Conservation (phyloP, 2,797 vertebrate genomes). For the Pagetopsis macropterus region DNA sequence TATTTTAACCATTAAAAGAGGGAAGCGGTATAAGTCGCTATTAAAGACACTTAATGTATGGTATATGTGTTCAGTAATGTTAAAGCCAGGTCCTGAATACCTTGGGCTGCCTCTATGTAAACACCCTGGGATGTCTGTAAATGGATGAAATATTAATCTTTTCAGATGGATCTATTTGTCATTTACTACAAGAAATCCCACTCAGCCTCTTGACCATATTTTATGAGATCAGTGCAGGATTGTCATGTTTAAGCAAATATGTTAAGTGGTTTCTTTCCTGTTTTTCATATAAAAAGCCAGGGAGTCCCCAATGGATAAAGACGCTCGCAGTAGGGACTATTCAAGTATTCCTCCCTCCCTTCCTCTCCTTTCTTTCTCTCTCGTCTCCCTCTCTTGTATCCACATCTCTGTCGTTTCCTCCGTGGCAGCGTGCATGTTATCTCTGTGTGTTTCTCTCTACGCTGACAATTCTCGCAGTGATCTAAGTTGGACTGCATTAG, state of each 20-base stretch:
- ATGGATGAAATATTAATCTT: constrained; percentile 93
- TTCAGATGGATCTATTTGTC: constrained; percentile 93
- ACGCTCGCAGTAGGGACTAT: constrained; percentile 87
- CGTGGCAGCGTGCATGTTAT: constrained; percentile 97
- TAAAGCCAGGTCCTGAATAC: constrained; percentile 92
- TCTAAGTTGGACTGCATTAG: constrained; percentile 99
- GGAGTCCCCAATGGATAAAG: constrained; percentile 91
- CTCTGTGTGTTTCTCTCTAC: constrained; percentile 95
- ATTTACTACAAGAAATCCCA: constrained; percentile 90
- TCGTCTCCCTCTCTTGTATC: constrained; percentile 65
- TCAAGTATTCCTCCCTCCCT: constrained; percentile 61
- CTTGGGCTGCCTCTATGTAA: constrained; percentile 89
- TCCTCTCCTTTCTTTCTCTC: constrained; percentile 23
- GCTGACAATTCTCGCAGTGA: constrained; percentile 98
- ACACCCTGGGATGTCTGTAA: constrained; percentile 90
- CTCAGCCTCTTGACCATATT: constrained; percentile 87
- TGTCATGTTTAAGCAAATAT: constrained; percentile 98
- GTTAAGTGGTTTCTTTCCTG: constrained; percentile 96
- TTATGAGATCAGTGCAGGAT: constrained; percentile 91
- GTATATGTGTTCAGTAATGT: constrained; percentile 85
- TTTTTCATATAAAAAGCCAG: constrained; percentile 92
- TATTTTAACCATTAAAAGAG: constrained; percentile 54
- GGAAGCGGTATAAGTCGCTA: constrained; percentile 64
- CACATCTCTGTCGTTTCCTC: constrained; percentile 80
- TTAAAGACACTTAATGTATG: constrained; percentile 69